Base-by-base conservation (phyloP, 2,113 vertebrate species). In the Piaya cayana region DNA sequence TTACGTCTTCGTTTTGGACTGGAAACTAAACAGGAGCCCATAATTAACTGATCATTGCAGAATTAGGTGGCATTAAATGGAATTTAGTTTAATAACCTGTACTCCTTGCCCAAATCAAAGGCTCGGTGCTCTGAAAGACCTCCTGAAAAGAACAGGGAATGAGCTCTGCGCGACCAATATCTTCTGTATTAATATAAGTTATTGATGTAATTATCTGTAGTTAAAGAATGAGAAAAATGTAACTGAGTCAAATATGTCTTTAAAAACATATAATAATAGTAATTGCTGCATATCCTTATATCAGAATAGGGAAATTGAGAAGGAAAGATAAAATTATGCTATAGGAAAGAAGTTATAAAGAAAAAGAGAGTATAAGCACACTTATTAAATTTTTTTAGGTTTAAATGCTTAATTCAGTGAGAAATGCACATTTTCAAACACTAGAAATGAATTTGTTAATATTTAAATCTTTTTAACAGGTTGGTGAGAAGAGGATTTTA, bases 21-120 rank as follows among this genome's bases (percentile, higher is more conserved):
- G n/a, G 27, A 91, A 91, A 75, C 82, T 77, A 89, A 96, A 82
- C 78, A 79, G 59, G 18, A 80, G 42, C 70, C 42, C 70, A 59
- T 95, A 94, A 95, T 88, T 96, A 92, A 91, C 34, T 95, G 84
- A 96, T 92, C 75, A 55, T 79, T 93, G 71, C 50, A 80, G 85
- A 83, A 95, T 95, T 95, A 94, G 75, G 60, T 92, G 75, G 47
- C 63, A 92, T 95, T 95, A 88, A 86, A 90, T 50, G 42, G 21
- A 87, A 76, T 91, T 95, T 88, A 90, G 94, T 95, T 92, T 94
- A 96, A 92, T 89, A 95, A 81, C 27, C 47, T 83, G 15, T 59
- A 43, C 34, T 92, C 37, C 87, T 91, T 96, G 63, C 67, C 70
- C 60, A 93, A 82, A 94, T 90, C 68, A 86, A 95, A 86, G 76